Evolutionary conservation across 2,888 invertebrate genomes (phyloP), one percentile per base, ranked within the genome.

Genomic region (Lithophane leautieri): DNA sequence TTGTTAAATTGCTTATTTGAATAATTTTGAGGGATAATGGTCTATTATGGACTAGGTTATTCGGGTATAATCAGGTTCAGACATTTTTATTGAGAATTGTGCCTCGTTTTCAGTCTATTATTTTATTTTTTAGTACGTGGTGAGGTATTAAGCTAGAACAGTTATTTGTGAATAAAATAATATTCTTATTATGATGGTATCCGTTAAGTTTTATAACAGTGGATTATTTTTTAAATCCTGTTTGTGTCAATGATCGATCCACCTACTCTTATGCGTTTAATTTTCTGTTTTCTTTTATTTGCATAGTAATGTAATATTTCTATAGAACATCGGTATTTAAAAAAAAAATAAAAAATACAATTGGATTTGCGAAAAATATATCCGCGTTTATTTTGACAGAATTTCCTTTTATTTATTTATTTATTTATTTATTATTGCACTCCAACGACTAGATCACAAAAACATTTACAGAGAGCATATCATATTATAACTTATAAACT

Each of bases 61-160:
- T 78, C 80, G 85, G 85, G 74, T 82, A 73, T 79, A 77, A 85
- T 83, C 74, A 73, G 54, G 70, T 76, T 42, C 61, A 61, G 87
- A 86, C 73, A 66, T 73, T 76, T 87, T 85, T 85, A 85, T 85
- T 65, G 47, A 52, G 66, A 77, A 66, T 73, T 69, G 58, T 73
- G 52, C 42, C 71, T 72, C 78, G 71, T 85, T 85, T 79, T 79
- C 68, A 67, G 68, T 73, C 66, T 68, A 86, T 78, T 82, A 79
- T 77, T 63, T 66, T 52, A 65, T 67, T 69, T 73, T 85, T 77
- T 77, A 79, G 65, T 79, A 66, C 25, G 72, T 71, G 82, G 1
- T 66, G 87, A 79, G 60, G 54, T 62, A 76, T 79, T 54, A 16
- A 74, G 74, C 76, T 73, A 70, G 69, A 44, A 50, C 67, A 67